These are phyloP conservation scores for Scylla paramamosain DNA, from an alignment of 1,140 invertebrate species.

Conservation along the genomic window DNA sequence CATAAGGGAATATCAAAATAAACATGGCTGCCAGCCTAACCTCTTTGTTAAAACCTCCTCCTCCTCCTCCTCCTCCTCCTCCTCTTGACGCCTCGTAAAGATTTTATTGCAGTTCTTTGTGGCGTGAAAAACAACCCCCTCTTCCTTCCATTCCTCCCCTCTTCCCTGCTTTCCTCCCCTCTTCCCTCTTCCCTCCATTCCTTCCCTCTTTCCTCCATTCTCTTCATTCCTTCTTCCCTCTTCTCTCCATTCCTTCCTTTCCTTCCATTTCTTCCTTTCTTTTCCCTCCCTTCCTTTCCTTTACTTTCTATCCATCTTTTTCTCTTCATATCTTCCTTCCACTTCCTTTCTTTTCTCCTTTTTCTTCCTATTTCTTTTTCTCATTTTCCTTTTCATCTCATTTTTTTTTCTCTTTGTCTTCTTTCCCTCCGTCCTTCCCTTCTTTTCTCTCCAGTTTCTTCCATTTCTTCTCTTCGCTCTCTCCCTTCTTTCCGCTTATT, in stretches of 20 bases:
- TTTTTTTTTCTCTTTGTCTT: conserved; percentile 39
- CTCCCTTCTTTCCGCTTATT: neutral
- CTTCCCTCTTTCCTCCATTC: neutral
- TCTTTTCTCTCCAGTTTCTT: neutral
- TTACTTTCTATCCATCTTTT: neutral
- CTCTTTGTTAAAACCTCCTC: neutral
- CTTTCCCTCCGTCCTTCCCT: neutral
- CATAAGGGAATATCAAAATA: no score
- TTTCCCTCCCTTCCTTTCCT: neutral
- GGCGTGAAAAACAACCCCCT: neutral
- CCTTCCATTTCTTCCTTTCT: neutral
- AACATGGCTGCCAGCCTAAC: neutral
- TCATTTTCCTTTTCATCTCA: neutral
- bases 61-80: neutral
- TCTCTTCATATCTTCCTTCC: neutral
- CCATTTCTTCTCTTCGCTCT: neutral
- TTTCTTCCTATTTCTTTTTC: neutral
- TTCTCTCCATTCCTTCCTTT: neutral
- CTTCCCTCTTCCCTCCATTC: conserved; percentile 35
- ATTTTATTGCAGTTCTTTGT: neutral
- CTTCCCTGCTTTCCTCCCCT: conserved; percentile 32
- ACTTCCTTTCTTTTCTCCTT: neutral
- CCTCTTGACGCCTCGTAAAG: neutral
- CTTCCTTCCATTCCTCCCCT: neutral
- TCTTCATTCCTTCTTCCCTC: neutral